A percentile compares a stretch with the other conserved stretches of the same genome.
Conservation (phyloP, 53 echinoderm and acorn worm species). For the Echinometra lucunter region DNA sequence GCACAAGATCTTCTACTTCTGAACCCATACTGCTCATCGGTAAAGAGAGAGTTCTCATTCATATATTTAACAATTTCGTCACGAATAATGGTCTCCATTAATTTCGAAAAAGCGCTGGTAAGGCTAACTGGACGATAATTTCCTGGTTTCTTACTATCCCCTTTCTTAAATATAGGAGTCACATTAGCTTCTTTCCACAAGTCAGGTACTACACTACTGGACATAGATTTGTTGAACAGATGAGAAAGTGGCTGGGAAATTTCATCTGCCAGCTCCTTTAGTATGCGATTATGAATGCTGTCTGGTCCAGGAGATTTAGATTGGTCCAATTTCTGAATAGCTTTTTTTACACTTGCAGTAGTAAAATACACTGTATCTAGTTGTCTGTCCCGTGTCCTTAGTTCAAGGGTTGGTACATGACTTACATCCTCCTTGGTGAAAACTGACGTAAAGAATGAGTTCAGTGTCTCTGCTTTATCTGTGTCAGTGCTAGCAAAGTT, state of each 20-base stretch:
- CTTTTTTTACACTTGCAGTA: neutral
- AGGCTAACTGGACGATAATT: too few species aligned
- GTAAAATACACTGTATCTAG: neutral
- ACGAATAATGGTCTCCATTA: neutral
- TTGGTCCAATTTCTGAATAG: neutral
- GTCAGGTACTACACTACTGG: too few species aligned
- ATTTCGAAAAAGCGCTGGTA: too few species aligned
- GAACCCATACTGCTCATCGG: neutral
- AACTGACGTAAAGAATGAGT: neutral
- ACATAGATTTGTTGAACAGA: too few species aligned
- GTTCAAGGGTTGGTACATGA: neutral
- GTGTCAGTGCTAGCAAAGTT: neutral
- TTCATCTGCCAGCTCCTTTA: neutral
- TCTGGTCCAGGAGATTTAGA: neutral
- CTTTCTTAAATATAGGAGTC: too few species aligned
- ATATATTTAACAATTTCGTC: neutral
- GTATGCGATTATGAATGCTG: too few species aligned
- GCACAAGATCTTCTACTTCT: neutral
- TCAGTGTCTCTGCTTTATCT: neutral
- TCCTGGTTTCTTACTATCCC: too few species aligned
- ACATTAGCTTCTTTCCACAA: too few species aligned
- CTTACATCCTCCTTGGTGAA: neutral
- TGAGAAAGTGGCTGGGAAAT: neutral
- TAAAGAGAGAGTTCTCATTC: neutral
- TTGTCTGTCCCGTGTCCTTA: neutral